Conservation (phyloP, 2,113 vertebrate genomes). For the Apus apus region DNA sequence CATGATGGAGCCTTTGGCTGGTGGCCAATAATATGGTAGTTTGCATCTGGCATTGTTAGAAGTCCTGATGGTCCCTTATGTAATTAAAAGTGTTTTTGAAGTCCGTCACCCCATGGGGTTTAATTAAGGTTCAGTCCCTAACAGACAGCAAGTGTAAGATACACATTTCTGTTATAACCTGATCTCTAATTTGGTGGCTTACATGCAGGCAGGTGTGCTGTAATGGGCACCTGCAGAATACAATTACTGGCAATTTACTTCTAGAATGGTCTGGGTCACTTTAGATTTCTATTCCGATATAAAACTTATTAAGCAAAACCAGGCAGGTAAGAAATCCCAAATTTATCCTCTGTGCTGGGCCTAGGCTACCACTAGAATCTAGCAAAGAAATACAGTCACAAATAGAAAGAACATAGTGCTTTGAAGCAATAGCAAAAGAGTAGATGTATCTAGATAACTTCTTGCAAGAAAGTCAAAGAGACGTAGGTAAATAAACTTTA, state of each 20-base stretch:
- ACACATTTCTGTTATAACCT: background rate
- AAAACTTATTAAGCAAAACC: background rate
- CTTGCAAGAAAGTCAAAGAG: background rate
- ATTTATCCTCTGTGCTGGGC: background rate
- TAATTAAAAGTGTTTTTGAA: constrained; percentile 64
- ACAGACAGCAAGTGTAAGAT: background rate
- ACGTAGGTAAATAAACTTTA: background rate
- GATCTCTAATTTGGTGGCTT: background rate
- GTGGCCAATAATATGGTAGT: constrained; percentile 14
- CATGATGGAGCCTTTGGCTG: constrained; percentile 27
- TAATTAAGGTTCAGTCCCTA: constrained; percentile 42
- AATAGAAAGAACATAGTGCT: background rate
- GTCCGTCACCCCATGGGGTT: constrained; percentile 10
- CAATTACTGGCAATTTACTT: background rate
- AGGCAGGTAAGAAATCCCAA: background rate
- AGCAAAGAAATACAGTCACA: background rate
- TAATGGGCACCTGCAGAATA: background rate
- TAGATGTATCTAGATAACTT: background rate
- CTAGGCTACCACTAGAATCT: background rate
- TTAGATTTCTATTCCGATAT: background rate
- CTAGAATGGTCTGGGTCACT: background rate
- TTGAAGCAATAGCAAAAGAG: background rate
- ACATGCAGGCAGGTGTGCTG: background rate
- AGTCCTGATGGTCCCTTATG: constrained; percentile 57
- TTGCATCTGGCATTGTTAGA: constrained; percentile 49